These are phyloP conservation scores for Oncorhynchus nerka DNA, from an alignment of 2,113 vertebrate species.

Conservation along the genomic window DNA sequence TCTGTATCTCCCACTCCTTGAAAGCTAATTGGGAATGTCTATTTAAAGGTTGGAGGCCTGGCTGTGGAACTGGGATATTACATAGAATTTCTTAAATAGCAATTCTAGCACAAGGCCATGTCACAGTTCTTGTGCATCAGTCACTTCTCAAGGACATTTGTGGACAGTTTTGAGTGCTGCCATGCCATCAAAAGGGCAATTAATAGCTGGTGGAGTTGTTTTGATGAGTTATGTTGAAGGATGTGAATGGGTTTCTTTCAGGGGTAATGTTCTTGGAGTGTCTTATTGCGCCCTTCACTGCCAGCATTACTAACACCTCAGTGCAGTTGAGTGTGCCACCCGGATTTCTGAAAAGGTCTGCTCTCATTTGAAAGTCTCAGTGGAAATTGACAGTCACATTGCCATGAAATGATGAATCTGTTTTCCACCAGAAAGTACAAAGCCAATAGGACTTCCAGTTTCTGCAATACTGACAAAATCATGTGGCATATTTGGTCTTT, in stretches of 20 bases:
- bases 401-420: not conserved
- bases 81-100: slow-evolving; percentile 52
- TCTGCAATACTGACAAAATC: too few relatives aligned
- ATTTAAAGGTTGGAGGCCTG: slow-evolving; percentile 55
- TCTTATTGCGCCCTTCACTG: not conserved
- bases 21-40: slow-evolving; percentile 59
- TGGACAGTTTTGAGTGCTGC: slow-evolving; percentile 32
- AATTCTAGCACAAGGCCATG: slow-evolving; percentile 51
- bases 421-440: not conserved
- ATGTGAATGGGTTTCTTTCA: slow-evolving; percentile 5
- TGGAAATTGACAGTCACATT: not conserved
- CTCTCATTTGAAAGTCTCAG: not conserved
- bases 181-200: not conserved
- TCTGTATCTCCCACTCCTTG: slow-evolving; percentile 24
- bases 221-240: slow-evolving; percentile 7
- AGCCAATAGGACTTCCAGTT: not conserved
- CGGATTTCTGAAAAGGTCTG: not conserved
- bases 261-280: not conserved
- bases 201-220: not conserved
- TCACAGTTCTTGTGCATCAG: slow-evolving; percentile 46
- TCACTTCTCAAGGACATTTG: slow-evolving; percentile 48
- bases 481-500: slow-evolving; percentile 1
- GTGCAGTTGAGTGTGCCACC: not conserved
- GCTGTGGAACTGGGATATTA: slow-evolving; percentile 39
- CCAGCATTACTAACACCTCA: not conserved